phyloP scores from a whole-genome alignment of 2,113 vertebrate genomes.

The Naja naja region DNA sequence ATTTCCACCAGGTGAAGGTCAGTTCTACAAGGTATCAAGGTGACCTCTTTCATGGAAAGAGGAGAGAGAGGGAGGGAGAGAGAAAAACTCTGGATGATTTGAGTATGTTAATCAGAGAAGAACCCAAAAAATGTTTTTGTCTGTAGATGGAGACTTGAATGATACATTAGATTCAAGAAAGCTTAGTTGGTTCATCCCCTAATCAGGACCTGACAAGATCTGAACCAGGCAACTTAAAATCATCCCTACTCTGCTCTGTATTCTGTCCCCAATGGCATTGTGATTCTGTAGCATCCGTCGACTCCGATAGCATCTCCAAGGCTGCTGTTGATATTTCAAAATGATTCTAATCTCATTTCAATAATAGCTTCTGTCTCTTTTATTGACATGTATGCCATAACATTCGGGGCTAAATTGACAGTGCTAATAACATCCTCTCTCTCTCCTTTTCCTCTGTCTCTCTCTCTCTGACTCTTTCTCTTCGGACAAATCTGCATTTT shows the following conservation, averaged over 20 bases:
- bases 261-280: constrained; percentile 59
- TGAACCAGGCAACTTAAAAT: constrained; percentile 65
- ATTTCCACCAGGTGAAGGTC: constrained; percentile 48
- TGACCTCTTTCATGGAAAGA: not conserved
- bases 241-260: constrained; percentile 58
- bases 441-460: constrained; percentile 21
- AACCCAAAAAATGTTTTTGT: constrained; percentile 10
- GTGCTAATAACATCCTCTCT: constrained; percentile 66
- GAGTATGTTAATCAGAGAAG: constrained; percentile 8
- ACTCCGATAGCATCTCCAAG: constrained; percentile 68
- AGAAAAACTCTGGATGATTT: not conserved
- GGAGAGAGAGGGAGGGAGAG: not conserved
- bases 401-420: constrained; percentile 70
- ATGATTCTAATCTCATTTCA: constrained; percentile 74
- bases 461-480: constrained; percentile 47
- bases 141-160: not conserved
- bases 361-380: constrained; percentile 78
- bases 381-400: constrained; percentile 69
- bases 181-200: constrained; percentile 63
- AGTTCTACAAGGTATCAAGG: not conserved
- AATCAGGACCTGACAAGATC: constrained; percentile 61
- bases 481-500: constrained; percentile 57
- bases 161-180: constrained; percentile 58
- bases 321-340: constrained; percentile 74
- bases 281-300: constrained; percentile 67